A percentile compares a stretch with the other conserved stretches of the same genome.
Evolutionary conservation across 2,797 vertebrate species (phyloP).

Genomic region (Thalassophryne amazonica): DNA sequence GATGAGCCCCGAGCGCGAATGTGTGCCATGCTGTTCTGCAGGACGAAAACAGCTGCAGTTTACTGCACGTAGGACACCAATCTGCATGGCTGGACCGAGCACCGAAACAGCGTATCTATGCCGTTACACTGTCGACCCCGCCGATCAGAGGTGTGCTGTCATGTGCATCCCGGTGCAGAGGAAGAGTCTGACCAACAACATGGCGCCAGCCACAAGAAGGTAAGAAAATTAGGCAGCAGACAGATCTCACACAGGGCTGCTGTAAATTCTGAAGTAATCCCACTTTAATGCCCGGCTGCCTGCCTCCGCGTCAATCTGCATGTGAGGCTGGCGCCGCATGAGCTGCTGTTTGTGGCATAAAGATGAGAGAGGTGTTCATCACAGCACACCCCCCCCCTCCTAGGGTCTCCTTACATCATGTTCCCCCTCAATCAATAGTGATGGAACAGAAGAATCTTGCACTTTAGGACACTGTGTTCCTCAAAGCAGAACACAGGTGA

Average conservation of each 20-base stretch:
- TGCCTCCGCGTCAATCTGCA: slow-evolving; percentile 18
- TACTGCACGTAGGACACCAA: slow-evolving; percentile 41
- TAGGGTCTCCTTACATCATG: slow-evolving; percentile 65
- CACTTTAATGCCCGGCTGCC: neutral
- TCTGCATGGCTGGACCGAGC: slow-evolving; percentile 29
- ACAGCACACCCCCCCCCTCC: slow-evolving; percentile 31
- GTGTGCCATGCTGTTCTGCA: slow-evolving; percentile 17
- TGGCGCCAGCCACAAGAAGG: slow-evolving; percentile 26
- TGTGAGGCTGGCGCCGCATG: slow-evolving; percentile 25
- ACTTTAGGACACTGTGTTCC: slow-evolving; percentile 60
- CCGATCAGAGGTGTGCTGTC: slow-evolving; percentile 56
- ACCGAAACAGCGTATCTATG: slow-evolving; percentile 16
- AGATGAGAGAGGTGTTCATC: slow-evolving; percentile 65
- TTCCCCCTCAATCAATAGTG: slow-evolving; percentile 67
- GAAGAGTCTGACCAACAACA: slow-evolving; percentile 34
- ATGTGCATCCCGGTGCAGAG: slow-evolving; percentile 42
- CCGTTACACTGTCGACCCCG: slow-evolving; percentile 38
- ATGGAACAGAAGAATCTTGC: slow-evolving; percentile 62
- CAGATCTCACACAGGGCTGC: slow-evolving; percentile 2
- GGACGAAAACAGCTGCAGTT: slow-evolving; percentile 42
- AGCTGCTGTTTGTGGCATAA: slow-evolving; percentile 40
- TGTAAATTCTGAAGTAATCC: slow-evolving; percentile 37
- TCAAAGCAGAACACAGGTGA: slow-evolving; percentile 56
- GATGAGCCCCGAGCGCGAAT: slow-evolving; percentile 54
- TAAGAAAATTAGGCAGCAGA: slow-evolving; percentile 20